Conservation (phyloP, 2,888 invertebrate species). For the Cantharis rufa region DNA sequence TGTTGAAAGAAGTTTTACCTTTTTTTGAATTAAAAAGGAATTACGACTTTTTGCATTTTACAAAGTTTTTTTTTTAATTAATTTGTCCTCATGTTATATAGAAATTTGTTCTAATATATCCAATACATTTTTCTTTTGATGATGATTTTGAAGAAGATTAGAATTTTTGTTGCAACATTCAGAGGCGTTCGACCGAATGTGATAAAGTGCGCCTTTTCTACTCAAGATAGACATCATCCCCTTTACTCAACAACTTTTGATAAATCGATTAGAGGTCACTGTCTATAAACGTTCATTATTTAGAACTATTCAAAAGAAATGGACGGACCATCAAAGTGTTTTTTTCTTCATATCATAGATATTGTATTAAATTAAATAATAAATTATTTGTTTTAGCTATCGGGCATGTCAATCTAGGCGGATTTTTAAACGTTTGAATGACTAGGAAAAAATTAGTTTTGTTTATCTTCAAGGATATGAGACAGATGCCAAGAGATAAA, state of each 20-base stretch:
- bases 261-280: constrained; percentile 12
- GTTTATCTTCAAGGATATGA: not conserved
- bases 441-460: not conserved
- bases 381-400: not conserved
- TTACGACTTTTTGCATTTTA: not conserved
- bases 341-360: not conserved
- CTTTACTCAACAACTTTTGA: constrained; percentile 15
- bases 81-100: not conserved
- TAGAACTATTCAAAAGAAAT: not conserved
- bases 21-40: not conserved
- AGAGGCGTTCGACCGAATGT: constrained; percentile 12
- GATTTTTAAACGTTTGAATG: not conserved
- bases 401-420: not conserved
- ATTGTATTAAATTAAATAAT: not conserved
- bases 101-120: not conserved
- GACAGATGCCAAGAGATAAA: constrained; percentile 1
- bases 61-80: not conserved
- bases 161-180: constrained; percentile 6
- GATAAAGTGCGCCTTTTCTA: constrained; percentile 17
- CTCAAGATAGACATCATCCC: constrained; percentile 13
- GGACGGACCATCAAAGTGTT: not conserved
- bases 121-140: not conserved
- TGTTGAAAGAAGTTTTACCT: not conserved
- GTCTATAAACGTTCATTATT: not conserved
- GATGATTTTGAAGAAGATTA: not conserved